These are phyloP conservation scores for Thripadectes ignobilis DNA, from an alignment of 2,797 vertebrate genomes.

Conservation along the genomic window DNA sequence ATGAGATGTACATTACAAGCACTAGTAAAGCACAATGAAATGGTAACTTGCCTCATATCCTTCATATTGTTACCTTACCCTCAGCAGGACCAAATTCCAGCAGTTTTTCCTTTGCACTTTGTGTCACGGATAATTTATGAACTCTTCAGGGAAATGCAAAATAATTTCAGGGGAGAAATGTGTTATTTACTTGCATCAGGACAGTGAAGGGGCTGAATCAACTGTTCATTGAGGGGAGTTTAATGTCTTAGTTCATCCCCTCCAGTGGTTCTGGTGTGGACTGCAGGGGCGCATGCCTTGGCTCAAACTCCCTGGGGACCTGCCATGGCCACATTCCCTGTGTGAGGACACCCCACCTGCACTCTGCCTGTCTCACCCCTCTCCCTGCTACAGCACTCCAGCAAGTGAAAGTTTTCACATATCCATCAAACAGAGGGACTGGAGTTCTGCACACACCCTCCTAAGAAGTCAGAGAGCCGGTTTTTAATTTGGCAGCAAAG, in stretches of 20 bases:
- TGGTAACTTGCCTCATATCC: not conserved
- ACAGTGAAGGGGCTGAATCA: not conserved
- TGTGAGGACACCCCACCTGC: fast-evolving
- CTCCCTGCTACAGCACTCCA: not conserved
- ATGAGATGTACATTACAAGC: slow-evolving; percentile 8
- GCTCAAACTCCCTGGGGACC: not conserved
- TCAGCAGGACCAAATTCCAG: slow-evolving; percentile 1
- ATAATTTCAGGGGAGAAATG: not conserved
- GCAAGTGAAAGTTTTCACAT: fast-evolving
- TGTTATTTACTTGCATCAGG: not conserved
- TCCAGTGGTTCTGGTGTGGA: fast-evolving
- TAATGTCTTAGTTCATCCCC: not conserved
- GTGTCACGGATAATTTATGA: not conserved
- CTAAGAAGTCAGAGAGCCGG: not conserved
- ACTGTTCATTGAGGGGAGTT: not conserved
- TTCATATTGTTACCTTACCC: not conserved
- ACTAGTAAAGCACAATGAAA: slow-evolving; percentile 19
- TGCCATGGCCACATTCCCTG: not conserved
- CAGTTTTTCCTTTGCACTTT: not conserved
- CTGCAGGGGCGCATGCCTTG: not conserved
- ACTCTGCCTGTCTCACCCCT: not conserved
- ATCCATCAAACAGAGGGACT: fast-evolving
- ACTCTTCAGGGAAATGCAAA: not conserved
- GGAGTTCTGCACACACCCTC: not conserved
- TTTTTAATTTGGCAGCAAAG: not conserved